These are phyloP conservation scores for Eptatretus burgeri DNA, from an alignment of 2,113 vertebrate species.

Conservation along the genomic window DNA sequence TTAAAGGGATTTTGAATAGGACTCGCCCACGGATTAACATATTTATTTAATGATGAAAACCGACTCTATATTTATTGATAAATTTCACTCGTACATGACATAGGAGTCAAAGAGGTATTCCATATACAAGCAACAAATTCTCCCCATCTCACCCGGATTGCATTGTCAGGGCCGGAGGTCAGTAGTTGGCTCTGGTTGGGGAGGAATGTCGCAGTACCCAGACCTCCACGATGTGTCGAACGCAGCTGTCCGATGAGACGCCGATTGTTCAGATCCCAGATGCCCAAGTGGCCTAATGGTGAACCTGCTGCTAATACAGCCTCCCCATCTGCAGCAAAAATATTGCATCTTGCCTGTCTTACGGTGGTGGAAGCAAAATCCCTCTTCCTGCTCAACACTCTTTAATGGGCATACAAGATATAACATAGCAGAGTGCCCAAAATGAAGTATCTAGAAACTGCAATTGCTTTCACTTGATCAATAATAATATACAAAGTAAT, in stretches of 20 bases:
- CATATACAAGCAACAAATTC: neutral
- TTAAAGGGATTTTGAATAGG: too few relatives aligned
- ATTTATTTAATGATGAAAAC: neutral
- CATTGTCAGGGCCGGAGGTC: conserved; percentile 67
- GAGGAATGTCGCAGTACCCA: conserved; percentile 53
- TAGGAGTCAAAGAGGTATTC: neutral
- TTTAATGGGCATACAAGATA: too few relatives aligned
- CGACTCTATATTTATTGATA: neutral
- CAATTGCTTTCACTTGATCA: too few relatives aligned
- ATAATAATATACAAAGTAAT: too few relatives aligned
- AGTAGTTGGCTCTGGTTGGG: conserved; percentile 55
- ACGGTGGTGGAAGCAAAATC: too few relatives aligned
- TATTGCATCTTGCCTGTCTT: too few relatives aligned
- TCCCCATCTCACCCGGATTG: conserved; percentile 31
- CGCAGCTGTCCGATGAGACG: conserved; percentile 52
- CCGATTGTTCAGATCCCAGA: conserved; percentile 66
- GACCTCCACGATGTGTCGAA: conserved; percentile 38
- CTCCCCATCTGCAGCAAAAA: conserved; percentile 34
- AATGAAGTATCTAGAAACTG: too few relatives aligned
- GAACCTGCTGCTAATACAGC: conserved; percentile 58
- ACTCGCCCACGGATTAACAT: too few relatives aligned
- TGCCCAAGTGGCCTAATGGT: conserved; percentile 56
- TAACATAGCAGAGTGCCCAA: too few relatives aligned
- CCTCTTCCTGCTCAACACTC: too few relatives aligned
- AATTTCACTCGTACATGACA: neutral